phyloP scores from a whole-genome alignment of 2,797 vertebrate genomes.

The Ctenopoma multispine region DNA sequence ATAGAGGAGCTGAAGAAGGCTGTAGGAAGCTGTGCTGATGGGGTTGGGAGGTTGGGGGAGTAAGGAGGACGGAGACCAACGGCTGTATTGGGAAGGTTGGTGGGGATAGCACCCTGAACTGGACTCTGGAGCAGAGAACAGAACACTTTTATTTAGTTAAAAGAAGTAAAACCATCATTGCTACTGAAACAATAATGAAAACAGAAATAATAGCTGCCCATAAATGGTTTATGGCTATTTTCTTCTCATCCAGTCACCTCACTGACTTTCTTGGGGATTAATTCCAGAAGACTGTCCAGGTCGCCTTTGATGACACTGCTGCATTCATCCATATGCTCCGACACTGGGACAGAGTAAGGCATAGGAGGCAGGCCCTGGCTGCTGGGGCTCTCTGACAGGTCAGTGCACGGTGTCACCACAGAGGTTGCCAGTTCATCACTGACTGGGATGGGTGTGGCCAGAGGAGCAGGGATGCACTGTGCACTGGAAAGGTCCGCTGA shows the following conservation, averaged over 20 bases:
- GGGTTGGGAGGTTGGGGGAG: slow-evolving; percentile 88
- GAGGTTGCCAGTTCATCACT: slow-evolving; percentile 86
- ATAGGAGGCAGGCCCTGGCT: slow-evolving; percentile 80
- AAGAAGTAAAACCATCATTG: neutral
- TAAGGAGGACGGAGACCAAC: slow-evolving; percentile 90
- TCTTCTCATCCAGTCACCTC: slow-evolving; percentile 68
- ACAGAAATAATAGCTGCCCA: neutral
- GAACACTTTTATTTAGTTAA: neutral
- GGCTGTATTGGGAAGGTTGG: slow-evolving; percentile 91
- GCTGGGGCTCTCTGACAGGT: slow-evolving; percentile 84
- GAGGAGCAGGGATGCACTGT: slow-evolving; percentile 88
- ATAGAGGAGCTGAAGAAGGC: slow-evolving; percentile 91
- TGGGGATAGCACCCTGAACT: slow-evolving; percentile 92
- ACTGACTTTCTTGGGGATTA: slow-evolving; percentile 85
- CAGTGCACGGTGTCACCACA: slow-evolving; percentile 79
- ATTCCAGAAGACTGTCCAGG: slow-evolving; percentile 92
- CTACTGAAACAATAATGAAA: neutral
- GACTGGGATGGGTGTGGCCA: slow-evolving; percentile 86
- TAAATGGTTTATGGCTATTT: no score
- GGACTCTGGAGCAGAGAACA: slow-evolving; percentile 71
- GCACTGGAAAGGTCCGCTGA: slow-evolving; percentile 83
- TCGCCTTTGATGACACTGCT: slow-evolving; percentile 91
- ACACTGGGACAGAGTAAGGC: slow-evolving; percentile 88
- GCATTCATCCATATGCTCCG: slow-evolving; percentile 92
- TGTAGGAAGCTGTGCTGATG: slow-evolving; percentile 87